These are phyloP conservation scores for Drosophila leonis DNA, from an alignment of 2,888 invertebrate genomes.

Conservation along the genomic window DNA sequence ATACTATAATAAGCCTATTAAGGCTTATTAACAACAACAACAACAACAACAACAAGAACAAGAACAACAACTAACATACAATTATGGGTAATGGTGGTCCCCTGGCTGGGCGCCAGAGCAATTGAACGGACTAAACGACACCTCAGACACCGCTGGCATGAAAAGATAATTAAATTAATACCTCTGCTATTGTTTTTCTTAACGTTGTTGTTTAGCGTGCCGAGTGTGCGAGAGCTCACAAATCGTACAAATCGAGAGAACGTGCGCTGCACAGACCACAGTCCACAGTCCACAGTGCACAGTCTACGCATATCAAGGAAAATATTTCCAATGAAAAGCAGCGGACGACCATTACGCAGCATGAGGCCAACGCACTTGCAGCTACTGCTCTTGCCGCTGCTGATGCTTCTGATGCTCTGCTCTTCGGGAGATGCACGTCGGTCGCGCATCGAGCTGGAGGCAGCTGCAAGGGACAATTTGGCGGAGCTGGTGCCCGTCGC, in stretches of 20 bases:
- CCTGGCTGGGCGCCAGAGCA: conserved; percentile 40
- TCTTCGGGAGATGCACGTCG: conserved; percentile 74
- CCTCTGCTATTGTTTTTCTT: conserved; percentile 53
- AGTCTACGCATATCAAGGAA: conserved; percentile 19
- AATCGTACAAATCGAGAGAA: conserved; percentile 50
- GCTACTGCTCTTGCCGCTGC: conserved; percentile 47
- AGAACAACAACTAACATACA: conserved; percentile 29
- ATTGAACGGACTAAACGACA: conserved; percentile 55
- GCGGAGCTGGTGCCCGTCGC: conserved; percentile 65
- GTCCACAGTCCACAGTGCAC: too few relatives aligned
- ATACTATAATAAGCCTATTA: conserved; percentile 57
- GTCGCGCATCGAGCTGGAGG: conserved; percentile 80
- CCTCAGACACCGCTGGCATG: conserved; percentile 53
- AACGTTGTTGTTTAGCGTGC: conserved; percentile 15
- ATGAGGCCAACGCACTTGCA: conserved; percentile 56
- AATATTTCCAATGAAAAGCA: conserved; percentile 60
- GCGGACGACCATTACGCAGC: conserved; percentile 57
- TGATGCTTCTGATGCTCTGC: conserved; percentile 32
- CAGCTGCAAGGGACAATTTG: conserved; percentile 70
- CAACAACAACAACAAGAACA: background rate
- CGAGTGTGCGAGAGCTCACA: conserved; percentile 33
- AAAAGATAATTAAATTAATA: conserved; percentile 67
- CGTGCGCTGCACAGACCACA: conserved; percentile 27
- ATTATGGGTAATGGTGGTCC: conserved; percentile 34
- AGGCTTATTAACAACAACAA: conserved; percentile 36